Conservation (phyloP, 2,888 invertebrate species). For the Hanleya hanleyi region DNA sequence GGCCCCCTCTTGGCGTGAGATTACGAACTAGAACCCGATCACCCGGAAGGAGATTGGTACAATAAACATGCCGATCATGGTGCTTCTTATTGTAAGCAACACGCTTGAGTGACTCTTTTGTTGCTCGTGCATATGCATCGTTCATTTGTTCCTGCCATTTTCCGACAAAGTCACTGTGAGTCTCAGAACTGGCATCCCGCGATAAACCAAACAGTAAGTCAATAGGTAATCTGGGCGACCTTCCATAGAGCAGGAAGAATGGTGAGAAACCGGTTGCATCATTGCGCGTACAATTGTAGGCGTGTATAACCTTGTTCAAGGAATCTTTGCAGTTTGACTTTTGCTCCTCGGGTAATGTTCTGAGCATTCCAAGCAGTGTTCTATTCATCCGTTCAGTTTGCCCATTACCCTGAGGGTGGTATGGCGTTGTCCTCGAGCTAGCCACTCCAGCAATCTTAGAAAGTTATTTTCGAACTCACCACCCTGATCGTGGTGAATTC, state of each 20-base stretch:
- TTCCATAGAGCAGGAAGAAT: not conserved
- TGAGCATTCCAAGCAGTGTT: not conserved
- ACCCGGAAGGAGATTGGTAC: slow-evolving; percentile 3
- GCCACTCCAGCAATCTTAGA: too few species aligned
- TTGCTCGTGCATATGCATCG: slow-evolving; percentile 8
- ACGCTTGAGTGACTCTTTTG: not conserved
- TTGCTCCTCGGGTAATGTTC: not conserved
- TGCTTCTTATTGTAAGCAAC: slow-evolving; percentile 2
- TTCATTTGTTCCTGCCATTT: not conserved
- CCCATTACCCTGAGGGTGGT: not conserved
- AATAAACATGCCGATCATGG: slow-evolving; percentile 5
- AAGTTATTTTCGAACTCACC: too few species aligned
- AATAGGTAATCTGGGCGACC: slow-evolving; percentile 1
- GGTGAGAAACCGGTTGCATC: not conserved
- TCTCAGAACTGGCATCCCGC: not conserved
- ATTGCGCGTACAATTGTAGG: not conserved
- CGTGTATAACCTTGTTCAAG: not conserved
- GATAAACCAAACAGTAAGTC: not conserved
- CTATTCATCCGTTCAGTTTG: not conserved
- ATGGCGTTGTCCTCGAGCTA: not conserved
- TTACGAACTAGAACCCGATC: slow-evolving; percentile 15
- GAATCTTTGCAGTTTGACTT: not conserved
- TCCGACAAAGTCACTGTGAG: not conserved
- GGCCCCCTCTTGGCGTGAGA: slow-evolving; percentile 5
- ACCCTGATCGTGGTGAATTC: too few species aligned